Evolutionary conservation across 2,888 invertebrate genomes (phyloP).

Genomic region (Tigriopus californicus): DNA sequence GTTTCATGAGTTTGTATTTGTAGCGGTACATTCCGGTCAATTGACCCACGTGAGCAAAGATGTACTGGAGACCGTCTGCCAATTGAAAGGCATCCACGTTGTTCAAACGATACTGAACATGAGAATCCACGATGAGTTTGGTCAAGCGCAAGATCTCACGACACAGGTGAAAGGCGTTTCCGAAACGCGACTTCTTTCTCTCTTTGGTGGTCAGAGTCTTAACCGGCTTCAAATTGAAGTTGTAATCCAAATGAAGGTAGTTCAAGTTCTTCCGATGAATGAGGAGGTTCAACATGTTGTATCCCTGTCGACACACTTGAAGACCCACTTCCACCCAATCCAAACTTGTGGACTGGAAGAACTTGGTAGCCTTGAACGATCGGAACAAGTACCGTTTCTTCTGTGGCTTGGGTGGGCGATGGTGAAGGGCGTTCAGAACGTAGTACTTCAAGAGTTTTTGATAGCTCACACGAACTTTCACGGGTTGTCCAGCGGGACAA

Average conservation of each 20-base stretch:
- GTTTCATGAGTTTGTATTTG: constrained; percentile 94
- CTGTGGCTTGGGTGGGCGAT: constrained; percentile 92
- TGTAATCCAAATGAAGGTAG: constrained; percentile 97
- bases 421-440: constrained; percentile 91
- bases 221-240: constrained; percentile 98
- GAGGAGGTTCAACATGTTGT: constrained; percentile 96
- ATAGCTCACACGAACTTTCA: constrained; percentile 96
- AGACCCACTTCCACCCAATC: constrained; percentile 99
- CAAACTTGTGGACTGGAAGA: constrained; percentile 96
- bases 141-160: constrained; percentile 95
- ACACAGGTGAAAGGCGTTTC: constrained; percentile 96
- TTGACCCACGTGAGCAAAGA: constrained; percentile 98
- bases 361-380: constrained; percentile 98
- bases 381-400: constrained; percentile 64
- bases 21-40: constrained; percentile 99
- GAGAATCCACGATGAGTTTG: constrained; percentile 94
- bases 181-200: constrained; percentile 91
- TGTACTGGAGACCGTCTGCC: constrained; percentile 94
- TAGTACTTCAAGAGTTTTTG: constrained; percentile 96
- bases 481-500: constrained; percentile 78
- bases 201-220: constrained; percentile 98
- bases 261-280: constrained; percentile 99
- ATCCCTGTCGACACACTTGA: constrained; percentile 92
- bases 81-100: constrained; percentile 98
- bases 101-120: constrained; percentile 95